Base-by-base conservation (phyloP, 2,113 vertebrate genomes). In the Malurus alboscapulatus region DNA sequence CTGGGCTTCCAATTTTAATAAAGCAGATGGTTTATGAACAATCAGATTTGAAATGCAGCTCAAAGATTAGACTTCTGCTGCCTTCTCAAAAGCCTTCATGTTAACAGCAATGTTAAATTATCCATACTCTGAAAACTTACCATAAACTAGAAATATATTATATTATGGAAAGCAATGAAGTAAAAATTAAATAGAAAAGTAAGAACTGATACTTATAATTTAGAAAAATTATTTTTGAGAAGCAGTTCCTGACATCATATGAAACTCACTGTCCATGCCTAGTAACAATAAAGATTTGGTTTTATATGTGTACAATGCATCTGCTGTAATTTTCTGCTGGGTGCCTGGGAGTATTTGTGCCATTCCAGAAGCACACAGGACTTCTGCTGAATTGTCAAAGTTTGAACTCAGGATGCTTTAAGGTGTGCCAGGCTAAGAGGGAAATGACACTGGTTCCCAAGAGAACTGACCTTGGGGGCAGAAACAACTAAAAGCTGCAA, bases 11-110 rank as follows among this genome's bases (percentile, higher is more conserved):
- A 85, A 74, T 83, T 93, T 66, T 88, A 95, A 88, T 94, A 75
- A 72, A 92, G 72, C 40, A 65, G 74, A 94, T 82, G 66, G 36
- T 79, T 89, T 85, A 77, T 66, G 55, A 95, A 59, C 55, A 88
- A 74, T 79, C 11, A 22, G 4, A 62, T 94, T 80, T 95, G 55
- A 83, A 90, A 74, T 36, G 7, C 66, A 80, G 9, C 78, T 94
- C 47, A 66, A 91, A 88, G 29, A 89, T 65, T 45, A 76, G 30
- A 57, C 13, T 50, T 90, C 20, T 84, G 16, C 4, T 0, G 0
- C 58, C 9, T 87, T 85, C 24, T 65, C 8, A 25, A 54, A 85
- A 84, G 80, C 57, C 48, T 18, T 25, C 34, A 42, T 4, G 25
- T 57, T 87, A 67, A 82, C 18, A 50, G 7, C 45, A 72, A 24